A percentile compares a stretch with the other conserved stretches of the same genome.
Evolutionary conservation across 2,888 invertebrate species (phyloP).

Genomic region (Baccha elongata): DNA sequence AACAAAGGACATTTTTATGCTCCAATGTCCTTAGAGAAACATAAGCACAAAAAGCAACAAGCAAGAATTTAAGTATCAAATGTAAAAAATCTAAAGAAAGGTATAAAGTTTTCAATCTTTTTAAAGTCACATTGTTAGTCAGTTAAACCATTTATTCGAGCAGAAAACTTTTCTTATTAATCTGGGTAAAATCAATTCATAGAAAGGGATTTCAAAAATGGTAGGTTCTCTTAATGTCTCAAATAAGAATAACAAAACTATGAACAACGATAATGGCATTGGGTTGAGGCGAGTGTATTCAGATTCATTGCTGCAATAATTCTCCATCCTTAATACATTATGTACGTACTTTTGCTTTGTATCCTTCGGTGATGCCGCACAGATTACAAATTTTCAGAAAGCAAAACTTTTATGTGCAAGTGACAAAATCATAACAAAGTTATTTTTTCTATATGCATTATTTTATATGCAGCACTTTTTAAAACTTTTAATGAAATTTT

Average conservation of each 20-base stretch:
- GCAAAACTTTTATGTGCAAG: slow-evolving; percentile 60
- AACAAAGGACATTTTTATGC: background rate
- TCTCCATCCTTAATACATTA: slow-evolving; percentile 47
- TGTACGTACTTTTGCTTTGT: slow-evolving; percentile 61
- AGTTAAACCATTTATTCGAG: background rate
- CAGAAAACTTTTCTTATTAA: background rate
- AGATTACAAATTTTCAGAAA: slow-evolving; percentile 60
- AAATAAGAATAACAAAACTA: slow-evolving; percentile 15
- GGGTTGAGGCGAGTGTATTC: slow-evolving; percentile 43
- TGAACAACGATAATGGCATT: slow-evolving; percentile 40
- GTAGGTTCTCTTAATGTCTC: background rate
- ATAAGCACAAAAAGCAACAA: slow-evolving; percentile 13
- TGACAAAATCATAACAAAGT: slow-evolving; percentile 68
- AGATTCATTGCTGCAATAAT: slow-evolving; percentile 52
- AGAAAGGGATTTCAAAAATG: slow-evolving; percentile 17
- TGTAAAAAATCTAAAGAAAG: no score
- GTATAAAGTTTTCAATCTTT: background rate
- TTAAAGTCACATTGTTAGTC: background rate
- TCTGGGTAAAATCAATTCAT: slow-evolving; percentile 6
- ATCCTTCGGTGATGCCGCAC: slow-evolving; percentile 70
- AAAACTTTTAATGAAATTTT: slow-evolving; percentile 22
- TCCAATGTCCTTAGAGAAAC: slow-evolving; percentile 9
- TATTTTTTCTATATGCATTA: slow-evolving; percentile 25
- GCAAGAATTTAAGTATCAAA: background rate
- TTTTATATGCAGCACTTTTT: slow-evolving; percentile 48